Conservation (phyloP, 2,797 vertebrate species). For the Graptemys geographica region DNA sequence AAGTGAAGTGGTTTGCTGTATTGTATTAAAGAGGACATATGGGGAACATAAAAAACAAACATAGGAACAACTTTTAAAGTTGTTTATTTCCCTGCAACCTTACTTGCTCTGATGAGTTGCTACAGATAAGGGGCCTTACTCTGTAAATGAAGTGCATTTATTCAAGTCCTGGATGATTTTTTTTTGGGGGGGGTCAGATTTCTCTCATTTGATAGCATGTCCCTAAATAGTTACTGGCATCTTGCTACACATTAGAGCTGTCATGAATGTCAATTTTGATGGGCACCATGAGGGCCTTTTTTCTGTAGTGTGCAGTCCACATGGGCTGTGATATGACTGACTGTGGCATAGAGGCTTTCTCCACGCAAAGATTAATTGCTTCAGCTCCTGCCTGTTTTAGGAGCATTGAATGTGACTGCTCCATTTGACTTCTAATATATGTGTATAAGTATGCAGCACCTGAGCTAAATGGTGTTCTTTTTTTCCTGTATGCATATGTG, state of each 20-base stretch:
- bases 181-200: constrained; percentile 3
- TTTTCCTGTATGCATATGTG: not conserved
- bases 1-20: not conserved
- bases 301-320: not conserved
- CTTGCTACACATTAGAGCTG: constrained; percentile 18
- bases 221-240: constrained; percentile 15
- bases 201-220: constrained; percentile 29
- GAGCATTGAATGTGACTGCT: not conserved
- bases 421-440: not conserved
- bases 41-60: not conserved
- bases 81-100: not conserved
- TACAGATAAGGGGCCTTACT: not conserved
- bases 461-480: not conserved
- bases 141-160: constrained; percentile 11
- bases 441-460: not conserved
- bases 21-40: not conserved
- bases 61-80: not conserved
- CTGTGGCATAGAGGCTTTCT: constrained; percentile 73
- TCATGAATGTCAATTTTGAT: constrained; percentile 25
- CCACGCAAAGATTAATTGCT: constrained; percentile 72
- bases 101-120: constrained; percentile 1
- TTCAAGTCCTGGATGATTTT: constrained; percentile 40
- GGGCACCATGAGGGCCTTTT: not conserved
- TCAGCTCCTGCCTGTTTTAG: not conserved
- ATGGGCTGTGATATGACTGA: constrained; percentile 80